Base-by-base conservation (phyloP, 1,140 invertebrate genomes). In the Aradophagus sp. region DNA sequence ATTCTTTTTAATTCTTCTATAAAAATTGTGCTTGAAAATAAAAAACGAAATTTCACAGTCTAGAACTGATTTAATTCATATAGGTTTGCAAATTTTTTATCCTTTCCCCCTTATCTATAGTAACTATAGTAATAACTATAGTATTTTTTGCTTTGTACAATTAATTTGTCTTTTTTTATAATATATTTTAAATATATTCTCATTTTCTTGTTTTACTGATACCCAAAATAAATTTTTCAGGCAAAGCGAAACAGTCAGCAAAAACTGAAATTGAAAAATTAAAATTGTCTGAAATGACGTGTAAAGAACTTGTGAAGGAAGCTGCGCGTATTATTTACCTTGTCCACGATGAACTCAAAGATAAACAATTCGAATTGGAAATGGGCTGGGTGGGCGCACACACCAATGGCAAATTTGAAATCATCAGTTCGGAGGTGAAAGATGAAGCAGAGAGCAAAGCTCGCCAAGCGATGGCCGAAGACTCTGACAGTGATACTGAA, bases 261-360 rank as follows among this genome's bases (percentile, higher is more conserved):
- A 99, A 99, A 88, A 99, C 98, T 19, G 98, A 99, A 89, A 98
- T 99, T 80, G 98, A 99, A 86, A 99, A 99, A 84, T 83, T 99
- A 1, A 97, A 97, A 80, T 86, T 97, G 32, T 88, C 90, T 16
- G 92, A 96, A 48, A 90, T 98, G 90, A 89, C 91, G 8, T 93
- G 92, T 48, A 90, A 90, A 61, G 94, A 98, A 50, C 86, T 99
- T 16, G 91, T 97, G 0, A 97, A 97, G 82, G 96, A 98, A 89
- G 96, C 96, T 56, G 96, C 95, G 16, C 94, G 95, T 87, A 98
- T 99, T 36, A 97, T 99, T 77, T 98, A 99, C 78, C 87, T 95
- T 20, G 96, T 99, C 0, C 97, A 99, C 79, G 98, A 99, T 87
- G 97, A 99, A 82, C 87, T 99, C 0, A 99, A 99, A 87, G 97